A percentile compares a stretch with the other conserved stretches of the same genome.
These are phyloP conservation scores for Axinella damicornis DNA, from an alignment of 37 sponge, comb jelly and placozoan species.

Conservation along the genomic window DNA sequence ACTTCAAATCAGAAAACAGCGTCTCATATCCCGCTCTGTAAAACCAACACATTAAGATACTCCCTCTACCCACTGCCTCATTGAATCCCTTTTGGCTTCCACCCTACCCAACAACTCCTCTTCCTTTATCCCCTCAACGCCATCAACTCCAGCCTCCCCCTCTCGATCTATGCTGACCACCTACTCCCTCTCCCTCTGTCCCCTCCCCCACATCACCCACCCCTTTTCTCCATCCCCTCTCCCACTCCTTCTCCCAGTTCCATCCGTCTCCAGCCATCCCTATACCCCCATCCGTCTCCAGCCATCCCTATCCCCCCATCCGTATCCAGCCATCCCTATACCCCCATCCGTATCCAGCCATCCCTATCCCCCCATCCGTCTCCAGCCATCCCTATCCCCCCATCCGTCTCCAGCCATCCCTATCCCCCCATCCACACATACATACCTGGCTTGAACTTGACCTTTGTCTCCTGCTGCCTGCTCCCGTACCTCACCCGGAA, in stretches of 20 bases:
- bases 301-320: conserved; percentile 45
- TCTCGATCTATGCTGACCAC: background rate
- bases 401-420: too few relatives aligned
- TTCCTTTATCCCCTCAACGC: too few relatives aligned
- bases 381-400: background rate
- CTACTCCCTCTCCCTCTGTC: background rate
- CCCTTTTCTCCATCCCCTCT: too few relatives aligned
- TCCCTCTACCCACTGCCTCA: too few relatives aligned
- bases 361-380: background rate
- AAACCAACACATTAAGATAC: too few relatives aligned
- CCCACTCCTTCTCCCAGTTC: too few relatives aligned
- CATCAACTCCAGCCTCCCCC: background rate
- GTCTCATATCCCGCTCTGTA: too few relatives aligned
- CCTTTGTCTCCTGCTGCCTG: background rate
- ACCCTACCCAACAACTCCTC: too few relatives aligned
- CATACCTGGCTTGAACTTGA: background rate
- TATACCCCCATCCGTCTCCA: background rate
- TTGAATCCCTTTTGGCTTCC: too few relatives aligned
- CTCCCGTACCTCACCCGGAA: conserved; percentile 57
- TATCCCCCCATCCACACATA: too few relatives aligned
- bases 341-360: background rate
- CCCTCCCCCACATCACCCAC: background rate
- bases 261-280: background rate
- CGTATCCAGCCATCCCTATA: too few relatives aligned
- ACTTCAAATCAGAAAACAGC: too few relatives aligned